These are phyloP conservation scores for Tragulus kanchil DNA, from an alignment of 2,113 vertebrate genomes.

Conservation along the genomic window DNA sequence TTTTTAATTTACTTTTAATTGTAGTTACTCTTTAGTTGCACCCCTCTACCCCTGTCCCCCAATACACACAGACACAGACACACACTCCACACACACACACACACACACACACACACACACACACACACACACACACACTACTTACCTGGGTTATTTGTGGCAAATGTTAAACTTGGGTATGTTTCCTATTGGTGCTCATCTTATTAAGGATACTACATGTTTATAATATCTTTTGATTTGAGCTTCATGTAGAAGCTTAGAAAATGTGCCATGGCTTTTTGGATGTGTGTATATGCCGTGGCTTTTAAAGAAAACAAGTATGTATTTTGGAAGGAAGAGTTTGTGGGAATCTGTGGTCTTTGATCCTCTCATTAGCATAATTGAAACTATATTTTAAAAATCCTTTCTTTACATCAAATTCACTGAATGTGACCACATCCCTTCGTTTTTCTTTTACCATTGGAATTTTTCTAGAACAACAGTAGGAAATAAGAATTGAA, in stretches of 20 bases:
- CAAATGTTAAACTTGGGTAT: conserved; percentile 45
- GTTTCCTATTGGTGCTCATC: conserved; percentile 26
- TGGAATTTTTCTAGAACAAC: conserved; percentile 49
- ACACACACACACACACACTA: neutral
- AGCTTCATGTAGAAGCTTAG: conserved; percentile 1
- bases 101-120: neutral
- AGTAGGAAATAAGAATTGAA: conserved; percentile 28
- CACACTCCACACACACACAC: no score
- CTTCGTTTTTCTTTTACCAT: conserved; percentile 41
- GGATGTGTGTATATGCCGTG: neutral
- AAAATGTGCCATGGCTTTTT: neutral
- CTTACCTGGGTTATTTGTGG: neutral
- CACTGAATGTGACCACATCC: conserved; percentile 26
- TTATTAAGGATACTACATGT: conserved; percentile 25
- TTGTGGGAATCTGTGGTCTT: conserved; percentile 21
- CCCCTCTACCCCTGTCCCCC: neutral
- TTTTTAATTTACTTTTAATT: conserved; percentile 41
- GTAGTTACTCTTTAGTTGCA: conserved; percentile 13
- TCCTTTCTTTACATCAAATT: neutral
- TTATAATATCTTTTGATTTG: neutral
- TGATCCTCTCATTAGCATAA: conserved; percentile 19
- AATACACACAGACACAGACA: neutral
- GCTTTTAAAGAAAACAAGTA: conserved; percentile 18
- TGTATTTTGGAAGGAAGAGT: neutral
- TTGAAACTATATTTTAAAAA: conserved; percentile 12